Base-by-base conservation (phyloP, 2,113 vertebrate species). In the Nothobranchius furzeri region DNA sequence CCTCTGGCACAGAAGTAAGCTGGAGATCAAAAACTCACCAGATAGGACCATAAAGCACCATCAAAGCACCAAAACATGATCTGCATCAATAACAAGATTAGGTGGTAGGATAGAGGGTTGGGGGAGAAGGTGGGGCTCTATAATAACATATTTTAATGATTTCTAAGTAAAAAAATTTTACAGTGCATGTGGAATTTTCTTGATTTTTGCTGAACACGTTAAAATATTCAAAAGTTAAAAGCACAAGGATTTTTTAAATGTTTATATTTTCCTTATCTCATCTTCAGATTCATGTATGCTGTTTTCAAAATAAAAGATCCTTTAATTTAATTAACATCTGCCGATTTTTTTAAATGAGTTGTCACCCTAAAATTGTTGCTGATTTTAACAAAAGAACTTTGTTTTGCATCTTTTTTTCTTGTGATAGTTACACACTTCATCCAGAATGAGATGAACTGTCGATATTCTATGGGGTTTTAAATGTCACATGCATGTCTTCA, bases 11-110 rank as follows among this genome's bases (percentile, higher is more conserved):
- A 76, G 48, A 46, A 73, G 48, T 60, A 17, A 25, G 20, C 4
- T 25, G 57, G 11, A 71, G 42, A 83, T 87, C 75, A 64, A 86
- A 84, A 59, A 17, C 14, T 48, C 13, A 60, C 52, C 20, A 66
- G 30, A 55, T 2, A 59, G 15, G 45, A 40, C 6, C 7, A 62
- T 52, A 52, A 4, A 55, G 43, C 8, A 47, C 15, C 11, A 30
- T 37, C 20, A 5, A 46, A 48, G 40, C 45, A 56, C 17, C 40
- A 55, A 47, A 55, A 17, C 17, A 20, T 7, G 13, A 5, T 49
- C 37, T 4, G 15, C 15, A 40, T 56, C 35, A 40, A 56, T n/a
- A 56, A 15, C 2, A 9, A 14, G 10, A 25, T 24, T 12, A n/a
- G 24, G 50, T 24, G n/a, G 17, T 48, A 30, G 30, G 30, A 30